These are phyloP conservation scores for Melanotus villosus DNA, from an alignment of 2,888 invertebrate species.

Conservation along the genomic window DNA sequence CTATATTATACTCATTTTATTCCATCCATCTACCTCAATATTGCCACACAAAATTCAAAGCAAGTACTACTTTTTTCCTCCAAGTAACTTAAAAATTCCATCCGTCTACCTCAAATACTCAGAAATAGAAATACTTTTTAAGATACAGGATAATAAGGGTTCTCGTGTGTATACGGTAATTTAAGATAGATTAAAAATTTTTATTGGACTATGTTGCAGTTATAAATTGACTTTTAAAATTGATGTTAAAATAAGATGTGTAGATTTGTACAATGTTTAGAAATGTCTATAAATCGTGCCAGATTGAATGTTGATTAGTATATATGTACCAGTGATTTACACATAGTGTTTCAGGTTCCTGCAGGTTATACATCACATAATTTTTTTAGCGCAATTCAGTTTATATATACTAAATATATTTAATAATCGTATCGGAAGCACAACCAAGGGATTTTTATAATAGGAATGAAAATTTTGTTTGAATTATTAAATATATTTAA, in stretches of 20 bases:
- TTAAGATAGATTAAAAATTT: constrained; percentile 51
- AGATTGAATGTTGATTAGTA: constrained; percentile 55
- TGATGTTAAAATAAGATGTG: constrained; percentile 61
- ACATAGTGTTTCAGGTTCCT: constrained; percentile 48
- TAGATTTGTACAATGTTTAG: constrained; percentile 60
- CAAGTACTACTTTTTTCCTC: constrained; percentile 37
- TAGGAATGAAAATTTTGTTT: constrained; percentile 39
- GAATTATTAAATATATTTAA: constrained; percentile 46
- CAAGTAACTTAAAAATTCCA: constrained; percentile 62
- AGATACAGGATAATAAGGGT: constrained; percentile 67
- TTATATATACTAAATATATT: constrained; percentile 37
- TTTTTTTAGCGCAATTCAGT: constrained; percentile 34
- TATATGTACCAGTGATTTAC: constrained; percentile 52
- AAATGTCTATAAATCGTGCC: constrained; percentile 56
- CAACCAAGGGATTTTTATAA: constrained; percentile 43
- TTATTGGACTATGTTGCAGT: constrained; percentile 63
- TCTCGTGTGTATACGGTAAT: constrained; percentile 67
- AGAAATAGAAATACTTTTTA: constrained; percentile 52
- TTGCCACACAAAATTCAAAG: constrained; percentile 47
- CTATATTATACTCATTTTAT: constrained; percentile 64
- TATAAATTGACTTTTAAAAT: constrained; percentile 61
- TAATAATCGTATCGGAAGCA: constrained; percentile 44
- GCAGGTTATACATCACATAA: constrained; percentile 40
- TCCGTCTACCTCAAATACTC: constrained; percentile 68
- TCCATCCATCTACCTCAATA: constrained; percentile 83